A percentile compares a stretch with the other conserved stretches of the same genome.
Conservation (phyloP, 35 echinoderm and acorn worm genomes). For the Diadema setosum region DNA sequence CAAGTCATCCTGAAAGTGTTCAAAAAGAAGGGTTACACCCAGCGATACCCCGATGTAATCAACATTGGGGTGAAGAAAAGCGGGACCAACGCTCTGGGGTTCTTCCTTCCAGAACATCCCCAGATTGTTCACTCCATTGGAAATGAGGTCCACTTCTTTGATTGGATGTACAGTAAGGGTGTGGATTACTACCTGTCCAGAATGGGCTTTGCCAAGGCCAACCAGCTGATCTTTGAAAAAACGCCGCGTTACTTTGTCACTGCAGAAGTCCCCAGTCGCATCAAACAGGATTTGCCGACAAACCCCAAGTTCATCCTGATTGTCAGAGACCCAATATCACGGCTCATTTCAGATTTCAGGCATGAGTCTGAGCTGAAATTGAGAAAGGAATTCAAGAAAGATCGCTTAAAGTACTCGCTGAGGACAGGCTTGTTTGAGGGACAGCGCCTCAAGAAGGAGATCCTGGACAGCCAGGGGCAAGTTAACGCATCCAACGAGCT, state of each 20-base stretch:
- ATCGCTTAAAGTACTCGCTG: neutral
- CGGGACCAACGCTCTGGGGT: slow-evolving; percentile 82
- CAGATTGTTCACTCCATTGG: slow-evolving; percentile 73
- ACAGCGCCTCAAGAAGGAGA: slow-evolving; percentile 15
- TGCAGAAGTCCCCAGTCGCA: slow-evolving; percentile 34
- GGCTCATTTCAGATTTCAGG: slow-evolving; percentile 71
- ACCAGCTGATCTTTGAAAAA: slow-evolving; percentile 81
- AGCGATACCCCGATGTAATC: slow-evolving; percentile 72
- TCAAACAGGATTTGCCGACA: slow-evolving; percentile 42
- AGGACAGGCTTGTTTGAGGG: slow-evolving; percentile 34
- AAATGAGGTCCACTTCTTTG: slow-evolving; percentile 96
- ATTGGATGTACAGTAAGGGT: slow-evolving; percentile 90
- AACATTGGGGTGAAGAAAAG: slow-evolving; percentile 94
- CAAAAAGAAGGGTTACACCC: slow-evolving; percentile 36
- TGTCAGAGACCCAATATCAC: slow-evolving; percentile 70
- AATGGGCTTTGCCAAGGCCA: slow-evolving; percentile 62
- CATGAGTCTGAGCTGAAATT: slow-evolving; percentile 75
- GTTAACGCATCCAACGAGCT: slow-evolving; percentile 74
- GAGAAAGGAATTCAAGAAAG: neutral
- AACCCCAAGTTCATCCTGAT: slow-evolving; percentile 78
- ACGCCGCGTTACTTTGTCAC: slow-evolving; percentile 96
- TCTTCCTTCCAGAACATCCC: slow-evolving; percentile 79
- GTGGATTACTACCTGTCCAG: slow-evolving; percentile 72
- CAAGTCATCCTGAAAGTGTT: slow-evolving; percentile 25
- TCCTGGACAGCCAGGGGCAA: slow-evolving; percentile 38